A percentile compares a stretch with the other conserved stretches of the same genome.
Evolutionary conservation across 2,113 vertebrate species (phyloP).

Genomic region (Sterrhoptilus dennistouni): DNA sequence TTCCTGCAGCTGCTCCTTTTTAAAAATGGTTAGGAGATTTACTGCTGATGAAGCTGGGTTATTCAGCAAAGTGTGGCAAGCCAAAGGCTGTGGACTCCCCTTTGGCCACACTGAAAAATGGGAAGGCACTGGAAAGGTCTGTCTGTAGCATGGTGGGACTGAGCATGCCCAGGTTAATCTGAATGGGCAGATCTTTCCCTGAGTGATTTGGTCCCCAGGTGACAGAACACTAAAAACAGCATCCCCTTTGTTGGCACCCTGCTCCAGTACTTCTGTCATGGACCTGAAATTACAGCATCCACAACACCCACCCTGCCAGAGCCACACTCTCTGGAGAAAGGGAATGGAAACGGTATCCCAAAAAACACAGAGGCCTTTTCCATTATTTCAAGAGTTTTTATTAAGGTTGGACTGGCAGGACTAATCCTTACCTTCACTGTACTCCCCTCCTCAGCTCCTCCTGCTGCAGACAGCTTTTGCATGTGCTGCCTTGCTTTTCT

Average conservation of each 20-base stretch:
- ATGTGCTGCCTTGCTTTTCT: not conserved
- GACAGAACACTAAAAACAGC: not conserved
- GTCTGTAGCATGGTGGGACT: not conserved
- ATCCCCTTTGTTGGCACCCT: not conserved
- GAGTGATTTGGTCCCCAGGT: not conserved
- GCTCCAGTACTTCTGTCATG: not conserved
- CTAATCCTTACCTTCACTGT: not conserved
- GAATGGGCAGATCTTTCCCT: not conserved
- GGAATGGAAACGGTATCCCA: not conserved
- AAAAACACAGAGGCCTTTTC: not conserved
- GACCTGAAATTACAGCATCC: not conserved
- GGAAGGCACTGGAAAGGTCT: not conserved
- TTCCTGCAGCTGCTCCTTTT: not conserved
- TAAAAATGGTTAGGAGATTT: not conserved
- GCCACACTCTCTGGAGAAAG: not conserved
- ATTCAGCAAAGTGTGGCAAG: not conserved
- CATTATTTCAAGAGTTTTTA: not conserved
- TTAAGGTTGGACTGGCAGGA: not conserved
- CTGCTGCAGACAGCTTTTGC: not conserved
- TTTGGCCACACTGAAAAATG: not conserved
- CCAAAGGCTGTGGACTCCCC: not conserved
- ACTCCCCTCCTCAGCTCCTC: not conserved
- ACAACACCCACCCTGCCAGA: not conserved
- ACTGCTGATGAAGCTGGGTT: not conserved
- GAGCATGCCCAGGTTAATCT: not conserved